Percentiles rank a stretch among this genome's conserved stretches.
Evolutionary conservation across 2,888 invertebrate genomes (phyloP).

Genomic region (Eumerus sabulonum): DNA sequence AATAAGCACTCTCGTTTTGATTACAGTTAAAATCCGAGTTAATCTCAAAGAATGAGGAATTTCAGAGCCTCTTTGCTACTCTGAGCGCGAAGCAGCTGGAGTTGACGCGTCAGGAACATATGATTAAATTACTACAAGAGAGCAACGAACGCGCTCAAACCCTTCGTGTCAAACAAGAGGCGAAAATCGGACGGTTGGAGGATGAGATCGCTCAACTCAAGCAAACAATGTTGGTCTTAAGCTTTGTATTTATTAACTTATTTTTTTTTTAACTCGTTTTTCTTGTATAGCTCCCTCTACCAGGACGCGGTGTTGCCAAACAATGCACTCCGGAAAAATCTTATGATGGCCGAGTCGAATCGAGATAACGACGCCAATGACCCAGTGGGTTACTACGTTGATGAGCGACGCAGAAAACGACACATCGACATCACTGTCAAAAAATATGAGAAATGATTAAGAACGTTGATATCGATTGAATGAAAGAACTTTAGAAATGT

Average conservation of each 20-base stretch:
- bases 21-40: conserved; percentile 74
- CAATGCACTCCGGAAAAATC: conserved; percentile 25
- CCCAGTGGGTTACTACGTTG: conserved; percentile 70
- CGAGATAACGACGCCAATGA: conserved; percentile 63
- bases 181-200: conserved; percentile 73
- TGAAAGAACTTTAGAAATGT: neutral
- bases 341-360: conserved; percentile 51
- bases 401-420: conserved; percentile 72
- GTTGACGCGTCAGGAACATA: conserved; percentile 73
- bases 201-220: conserved; percentile 73
- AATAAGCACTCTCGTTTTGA: neutral
- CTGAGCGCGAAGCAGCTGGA: conserved; percentile 74
- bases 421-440: conserved; percentile 73
- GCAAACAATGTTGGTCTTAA: conserved; percentile 73
- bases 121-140: conserved; percentile 75
- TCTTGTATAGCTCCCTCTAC: conserved; percentile 65
- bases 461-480: neutral
- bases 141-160: conserved; percentile 72
- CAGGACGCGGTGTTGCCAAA: conserved; percentile 63
- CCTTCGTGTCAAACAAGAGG: conserved; percentile 74
- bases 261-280: neutral
- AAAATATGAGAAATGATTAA: conserved; percentile 71
- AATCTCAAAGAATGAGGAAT: conserved; percentile 73
- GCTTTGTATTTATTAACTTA: neutral
- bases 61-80: conserved; percentile 72